Evolutionary conservation across 92 coral and sea anemone genomes (phyloP).

Genomic region (Blastomussa wellsi): DNA sequence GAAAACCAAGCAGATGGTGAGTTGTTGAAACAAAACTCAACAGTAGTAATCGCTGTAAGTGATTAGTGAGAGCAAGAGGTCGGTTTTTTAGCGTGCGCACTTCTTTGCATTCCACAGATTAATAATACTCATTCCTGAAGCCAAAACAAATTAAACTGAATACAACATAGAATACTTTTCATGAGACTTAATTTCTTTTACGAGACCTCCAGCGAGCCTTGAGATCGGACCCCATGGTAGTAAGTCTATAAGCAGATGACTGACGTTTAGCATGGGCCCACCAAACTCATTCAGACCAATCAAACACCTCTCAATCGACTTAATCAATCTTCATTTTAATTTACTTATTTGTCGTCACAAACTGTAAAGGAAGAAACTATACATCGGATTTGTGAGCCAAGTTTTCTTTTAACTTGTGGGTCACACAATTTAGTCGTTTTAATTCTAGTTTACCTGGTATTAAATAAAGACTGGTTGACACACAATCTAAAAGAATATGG

Average conservation of each 20-base stretch:
- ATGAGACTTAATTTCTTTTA: constrained; percentile 7
- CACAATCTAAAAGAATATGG: not conserved
- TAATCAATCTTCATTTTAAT: constrained; percentile 11
- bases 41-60: not conserved
- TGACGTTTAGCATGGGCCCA: not conserved
- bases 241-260: not conserved
- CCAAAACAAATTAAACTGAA: constrained; percentile 12
- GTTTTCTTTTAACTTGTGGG: constrained; percentile 3
- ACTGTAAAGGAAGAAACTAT: constrained; percentile 15
- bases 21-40: not conserved
- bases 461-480: constrained; percentile 9
- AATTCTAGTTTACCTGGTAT: constrained; percentile 8
- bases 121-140: not conserved
- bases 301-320: not conserved
- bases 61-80: not conserved
- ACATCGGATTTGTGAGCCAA: constrained; percentile 9
- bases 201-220: constrained; percentile 29
- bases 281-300: not conserved
- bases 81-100: not conserved
- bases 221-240: constrained; percentile 26
- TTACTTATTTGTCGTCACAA: not conserved
- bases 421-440: not conserved
- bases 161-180: not conserved
- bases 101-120: constrained; percentile 5
- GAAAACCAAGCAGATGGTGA: not conserved